phyloP scores from a whole-genome alignment of 2,888 invertebrate genomes.

The Pandemis heparana region DNA sequence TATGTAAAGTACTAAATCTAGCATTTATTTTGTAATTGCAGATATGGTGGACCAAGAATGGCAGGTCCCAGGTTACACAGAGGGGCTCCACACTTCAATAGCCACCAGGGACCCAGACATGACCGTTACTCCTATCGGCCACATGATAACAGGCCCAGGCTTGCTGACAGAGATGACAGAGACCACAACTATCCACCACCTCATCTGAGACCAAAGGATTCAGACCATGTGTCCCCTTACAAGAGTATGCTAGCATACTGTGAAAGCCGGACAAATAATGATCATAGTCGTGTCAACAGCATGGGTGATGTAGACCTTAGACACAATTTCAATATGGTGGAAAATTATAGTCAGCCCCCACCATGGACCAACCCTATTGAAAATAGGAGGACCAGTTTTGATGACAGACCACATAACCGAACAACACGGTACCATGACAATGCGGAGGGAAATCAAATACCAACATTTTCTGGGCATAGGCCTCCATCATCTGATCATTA shows the following conservation, averaged over 20 bases:
- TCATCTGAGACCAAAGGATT: constrained; percentile 52
- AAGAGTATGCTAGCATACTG: constrained; percentile 51
- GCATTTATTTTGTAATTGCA: constrained; percentile 3
- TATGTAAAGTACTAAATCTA: background rate
- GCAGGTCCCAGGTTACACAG: constrained; percentile 58
- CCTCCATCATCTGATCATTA: constrained; percentile 81
- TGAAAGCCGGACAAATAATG: constrained; percentile 48
- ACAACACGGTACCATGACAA: constrained; percentile 53
- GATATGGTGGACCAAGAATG: constrained; percentile 23
- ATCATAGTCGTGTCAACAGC: constrained; percentile 61
- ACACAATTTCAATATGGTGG: constrained; percentile 47
- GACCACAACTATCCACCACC: constrained; percentile 52
- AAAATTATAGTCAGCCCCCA: constrained; percentile 48
- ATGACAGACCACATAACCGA: constrained; percentile 56
- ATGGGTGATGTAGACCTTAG: constrained; percentile 76
- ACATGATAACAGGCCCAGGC: constrained; percentile 3
- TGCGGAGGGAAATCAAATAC: constrained; percentile 57
- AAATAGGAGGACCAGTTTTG: constrained; percentile 54
- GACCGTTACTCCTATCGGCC: constrained; percentile 57
- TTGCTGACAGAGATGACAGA: constrained; percentile 55
- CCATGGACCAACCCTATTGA: constrained; percentile 61
- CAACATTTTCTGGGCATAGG: constrained; percentile 70
- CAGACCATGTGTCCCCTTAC: constrained; percentile 48
- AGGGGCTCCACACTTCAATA: constrained; percentile 53
- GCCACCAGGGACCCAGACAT: constrained; percentile 53